These are phyloP conservation scores for Botrylloides violaceus DNA, from an alignment of 23 tunicate species.

Conservation along the genomic window DNA sequence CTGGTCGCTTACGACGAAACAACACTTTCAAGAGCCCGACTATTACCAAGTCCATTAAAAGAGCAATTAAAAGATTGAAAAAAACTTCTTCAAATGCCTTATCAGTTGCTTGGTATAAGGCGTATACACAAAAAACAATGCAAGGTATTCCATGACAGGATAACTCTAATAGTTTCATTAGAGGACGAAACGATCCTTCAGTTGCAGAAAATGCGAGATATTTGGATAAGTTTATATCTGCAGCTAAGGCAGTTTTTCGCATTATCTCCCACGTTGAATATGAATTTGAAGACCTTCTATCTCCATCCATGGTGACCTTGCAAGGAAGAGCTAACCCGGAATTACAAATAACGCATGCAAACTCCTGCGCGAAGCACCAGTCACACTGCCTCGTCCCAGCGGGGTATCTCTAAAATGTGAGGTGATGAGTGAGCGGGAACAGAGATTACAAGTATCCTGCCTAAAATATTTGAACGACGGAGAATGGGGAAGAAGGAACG, in stretches of 20 bases:
- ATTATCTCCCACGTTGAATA: conserved; percentile 21
- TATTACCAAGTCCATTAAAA: conserved; percentile 36
- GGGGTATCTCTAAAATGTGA: no score
- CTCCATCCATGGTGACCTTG: no score
- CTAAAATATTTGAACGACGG: no score
- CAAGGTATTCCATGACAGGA: conserved; percentile 79
- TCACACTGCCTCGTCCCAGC: no score
- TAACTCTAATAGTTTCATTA: conserved; percentile 45
- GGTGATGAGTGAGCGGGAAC: no score
- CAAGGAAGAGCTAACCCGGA: no score
- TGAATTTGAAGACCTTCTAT: no score
- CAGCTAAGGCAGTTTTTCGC: conserved; percentile 28
- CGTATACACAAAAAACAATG: conserved; percentile 29
- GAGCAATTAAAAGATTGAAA: conserved; percentile 48
- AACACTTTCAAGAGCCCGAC: conserved; percentile 32
- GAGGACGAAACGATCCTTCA: conserved; percentile 34
- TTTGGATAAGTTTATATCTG: conserved; percentile 35
- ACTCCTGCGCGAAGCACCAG: no score
- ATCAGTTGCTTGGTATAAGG: background rate
- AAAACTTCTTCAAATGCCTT: conserved; percentile 33
- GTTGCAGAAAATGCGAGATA: conserved; percentile 46
- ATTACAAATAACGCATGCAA: no score
- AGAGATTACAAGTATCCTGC: no score
- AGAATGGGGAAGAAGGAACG: no score
- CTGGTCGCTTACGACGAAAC: conserved; percentile 45